Percentiles rank a stretch among this genome's conserved stretches.
Evolutionary conservation across 2,113 vertebrate genomes (phyloP).

Genomic region (Lophochroa leadbeateri): DNA sequence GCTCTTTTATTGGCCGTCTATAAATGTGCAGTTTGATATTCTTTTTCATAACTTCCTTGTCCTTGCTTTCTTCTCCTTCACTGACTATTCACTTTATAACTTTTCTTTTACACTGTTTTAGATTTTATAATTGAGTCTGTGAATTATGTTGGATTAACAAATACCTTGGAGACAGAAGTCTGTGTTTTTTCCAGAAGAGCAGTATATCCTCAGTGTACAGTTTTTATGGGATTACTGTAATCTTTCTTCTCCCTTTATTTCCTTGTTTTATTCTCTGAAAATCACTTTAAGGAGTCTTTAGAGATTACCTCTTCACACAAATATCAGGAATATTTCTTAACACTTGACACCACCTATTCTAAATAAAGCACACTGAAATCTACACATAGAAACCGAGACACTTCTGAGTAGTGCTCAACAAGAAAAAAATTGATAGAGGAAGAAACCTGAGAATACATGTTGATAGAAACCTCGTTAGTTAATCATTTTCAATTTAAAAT

Average conservation of each 20-base stretch:
- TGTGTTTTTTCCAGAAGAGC: not conserved
- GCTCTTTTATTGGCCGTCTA: not conserved
- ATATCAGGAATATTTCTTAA: not conserved
- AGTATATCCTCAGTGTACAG: not conserved
- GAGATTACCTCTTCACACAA: not conserved
- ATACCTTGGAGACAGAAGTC: not conserved
- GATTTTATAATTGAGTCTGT: not conserved
- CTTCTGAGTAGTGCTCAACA: not conserved
- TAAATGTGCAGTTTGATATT: not conserved
- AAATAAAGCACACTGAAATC: not conserved
- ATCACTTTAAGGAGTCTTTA: not conserved
- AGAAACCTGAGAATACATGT: not conserved
- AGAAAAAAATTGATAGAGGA: rapidly evolving
- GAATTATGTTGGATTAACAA: conserved; percentile 7
- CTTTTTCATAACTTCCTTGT: not conserved
- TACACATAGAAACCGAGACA: not conserved
- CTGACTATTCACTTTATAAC: not conserved
- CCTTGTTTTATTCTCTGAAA: conserved; percentile 23
- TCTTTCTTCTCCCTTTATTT: not conserved
- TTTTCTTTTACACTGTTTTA: not conserved
- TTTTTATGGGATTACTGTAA: not conserved
- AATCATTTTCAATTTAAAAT: not conserved
- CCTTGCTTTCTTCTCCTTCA: not conserved
- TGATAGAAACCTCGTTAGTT: not conserved
- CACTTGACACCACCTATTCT: not conserved